Conservation (phyloP, 2,888 invertebrate genomes). For the Sphaerophoria rueppellii region DNA sequence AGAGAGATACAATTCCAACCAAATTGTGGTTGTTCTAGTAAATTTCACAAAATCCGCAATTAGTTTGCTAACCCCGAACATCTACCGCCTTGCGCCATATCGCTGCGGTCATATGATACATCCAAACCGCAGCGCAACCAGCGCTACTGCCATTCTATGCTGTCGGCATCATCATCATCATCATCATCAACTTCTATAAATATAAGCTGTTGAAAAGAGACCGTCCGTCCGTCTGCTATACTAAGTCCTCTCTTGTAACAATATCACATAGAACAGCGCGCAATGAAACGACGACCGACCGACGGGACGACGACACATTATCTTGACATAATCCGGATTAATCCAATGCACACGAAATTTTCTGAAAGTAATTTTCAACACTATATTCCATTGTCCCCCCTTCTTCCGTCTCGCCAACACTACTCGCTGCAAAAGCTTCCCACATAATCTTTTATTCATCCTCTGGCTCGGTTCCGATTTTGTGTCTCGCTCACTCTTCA, state of each 20-base stretch:
- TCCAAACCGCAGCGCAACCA: slow-evolving; percentile 53
- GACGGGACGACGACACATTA: slow-evolving; percentile 55
- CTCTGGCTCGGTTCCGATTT: background rate
- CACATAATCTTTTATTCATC: slow-evolving; percentile 45
- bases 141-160: background rate
- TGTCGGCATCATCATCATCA: slow-evolving; percentile 66
- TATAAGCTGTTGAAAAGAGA: slow-evolving; percentile 11
- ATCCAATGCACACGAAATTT: slow-evolving; percentile 66
- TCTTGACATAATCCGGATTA: slow-evolving; percentile 72
- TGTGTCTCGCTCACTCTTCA: background rate
- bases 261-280: slow-evolving; percentile 9
- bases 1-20: slow-evolving; percentile 64
- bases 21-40: slow-evolving; percentile 60
- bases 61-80: slow-evolving; percentile 56
- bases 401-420: background rate
- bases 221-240: slow-evolving; percentile 43
- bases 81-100: background rate
- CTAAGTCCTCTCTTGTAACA: slow-evolving; percentile 32
- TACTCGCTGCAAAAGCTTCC: slow-evolving; percentile 1
- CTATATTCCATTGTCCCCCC: background rate
- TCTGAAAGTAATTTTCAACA: slow-evolving; percentile 52
- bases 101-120: slow-evolving; percentile 58
- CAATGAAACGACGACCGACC: slow-evolving; percentile 47
- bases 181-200: slow-evolving; percentile 57
- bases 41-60: slow-evolving; percentile 71